Percentiles rank a stretch among this genome's conserved stretches.
phyloP scores from a whole-genome alignment of 2,888 invertebrate genomes.

The Drosophila merina region DNA sequence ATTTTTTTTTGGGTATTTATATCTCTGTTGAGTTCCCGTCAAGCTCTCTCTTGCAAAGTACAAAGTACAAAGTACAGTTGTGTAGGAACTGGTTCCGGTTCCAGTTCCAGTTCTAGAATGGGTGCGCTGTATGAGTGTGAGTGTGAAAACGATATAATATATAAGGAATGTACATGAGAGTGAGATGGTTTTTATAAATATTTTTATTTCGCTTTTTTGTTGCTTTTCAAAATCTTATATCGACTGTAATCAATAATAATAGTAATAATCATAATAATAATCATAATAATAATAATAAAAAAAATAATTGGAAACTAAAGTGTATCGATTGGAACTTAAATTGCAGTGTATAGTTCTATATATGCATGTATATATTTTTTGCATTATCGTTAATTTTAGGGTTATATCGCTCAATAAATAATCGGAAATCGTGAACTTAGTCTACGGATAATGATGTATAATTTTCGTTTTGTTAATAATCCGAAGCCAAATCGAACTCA shows the following conservation, averaged over 20 bases:
- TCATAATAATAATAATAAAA: slow-evolving; percentile 45
- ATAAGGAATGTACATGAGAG: slow-evolving; percentile 45
- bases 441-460: slow-evolving; percentile 20
- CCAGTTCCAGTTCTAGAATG: slow-evolving; percentile 1
- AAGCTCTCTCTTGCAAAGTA: slow-evolving; percentile 49
- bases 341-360: slow-evolving; percentile 42
- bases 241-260: slow-evolving; percentile 34
- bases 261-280: slow-evolving; percentile 45
- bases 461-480: background rate
- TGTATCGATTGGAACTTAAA: slow-evolving; percentile 54
- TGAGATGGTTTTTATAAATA: slow-evolving; percentile 41
- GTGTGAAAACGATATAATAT: slow-evolving; percentile 16
- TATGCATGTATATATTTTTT: slow-evolving; percentile 34
- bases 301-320: slow-evolving; percentile 56
- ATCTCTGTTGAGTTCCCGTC: slow-evolving; percentile 32
- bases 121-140: slow-evolving; percentile 24
- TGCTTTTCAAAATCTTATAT: slow-evolving; percentile 22
- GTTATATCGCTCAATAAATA: slow-evolving; percentile 41
- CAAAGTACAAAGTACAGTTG: slow-evolving; percentile 32
- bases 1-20: slow-evolving; percentile 8
- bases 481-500: slow-evolving; percentile 5
- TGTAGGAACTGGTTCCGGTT: slow-evolving; percentile 29
- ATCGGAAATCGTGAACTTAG: slow-evolving; percentile 35
- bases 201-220: slow-evolving; percentile 41
- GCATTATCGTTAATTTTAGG: slow-evolving; percentile 27